Conservation (phyloP, 2,888 invertebrate species). For the Polyploca ridens region DNA sequence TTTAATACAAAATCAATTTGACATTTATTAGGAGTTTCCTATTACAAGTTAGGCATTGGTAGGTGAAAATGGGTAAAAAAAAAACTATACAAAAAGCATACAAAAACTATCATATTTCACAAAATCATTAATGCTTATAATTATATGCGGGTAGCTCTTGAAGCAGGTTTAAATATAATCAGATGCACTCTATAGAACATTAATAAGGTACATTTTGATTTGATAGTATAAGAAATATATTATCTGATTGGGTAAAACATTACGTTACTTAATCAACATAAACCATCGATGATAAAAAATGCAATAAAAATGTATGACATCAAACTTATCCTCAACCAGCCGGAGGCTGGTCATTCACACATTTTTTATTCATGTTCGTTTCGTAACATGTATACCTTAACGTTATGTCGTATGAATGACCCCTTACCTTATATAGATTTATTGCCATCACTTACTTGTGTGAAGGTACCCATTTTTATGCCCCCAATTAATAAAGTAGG, state of each 20-base stretch:
- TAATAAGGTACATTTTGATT: not conserved
- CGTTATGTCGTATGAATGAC: constrained; percentile 47
- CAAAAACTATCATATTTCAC: not conserved
- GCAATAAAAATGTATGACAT: constrained; percentile 53
- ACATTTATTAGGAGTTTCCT: too few relatives aligned
- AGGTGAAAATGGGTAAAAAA: too few relatives aligned
- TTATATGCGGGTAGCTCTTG: not conserved
- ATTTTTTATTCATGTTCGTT: constrained; percentile 61
- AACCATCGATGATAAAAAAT: constrained; percentile 45
- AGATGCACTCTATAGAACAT: not conserved
- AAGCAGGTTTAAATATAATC: not conserved
- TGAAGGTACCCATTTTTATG: constrained; percentile 15
- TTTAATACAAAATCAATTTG: too few relatives aligned
- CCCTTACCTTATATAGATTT: constrained; percentile 62
- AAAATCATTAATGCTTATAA: not conserved
- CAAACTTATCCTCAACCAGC: constrained; percentile 44
- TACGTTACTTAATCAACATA: constrained; percentile 5
- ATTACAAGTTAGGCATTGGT: too few relatives aligned
- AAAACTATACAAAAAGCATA: too few relatives aligned
- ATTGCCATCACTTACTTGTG: constrained; percentile 38
- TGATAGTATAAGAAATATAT: not conserved
- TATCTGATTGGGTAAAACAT: not conserved
- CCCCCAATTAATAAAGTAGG: not conserved
- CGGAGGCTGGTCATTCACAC: constrained; percentile 56
- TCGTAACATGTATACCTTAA: constrained; percentile 42